A percentile compares a stretch with the other conserved stretches of the same genome.
Conservation (phyloP, 2,113 vertebrate species). For the Amazona guildingii region DNA sequence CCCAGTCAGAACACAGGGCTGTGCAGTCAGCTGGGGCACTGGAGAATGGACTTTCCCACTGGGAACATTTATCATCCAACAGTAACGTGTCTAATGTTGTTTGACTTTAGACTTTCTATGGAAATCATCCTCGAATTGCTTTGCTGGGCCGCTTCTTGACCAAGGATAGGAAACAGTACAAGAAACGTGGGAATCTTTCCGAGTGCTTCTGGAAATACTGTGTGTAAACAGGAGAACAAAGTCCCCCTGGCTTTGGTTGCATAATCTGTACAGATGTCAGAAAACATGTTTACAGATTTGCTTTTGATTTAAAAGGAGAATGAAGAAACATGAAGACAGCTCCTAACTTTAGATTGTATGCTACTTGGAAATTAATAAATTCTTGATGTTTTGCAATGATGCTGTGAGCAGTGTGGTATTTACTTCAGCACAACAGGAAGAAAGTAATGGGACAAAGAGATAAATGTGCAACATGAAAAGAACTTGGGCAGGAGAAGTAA, state of each 20-base stretch:
- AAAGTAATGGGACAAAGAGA: not conserved
- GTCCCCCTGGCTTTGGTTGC: not conserved
- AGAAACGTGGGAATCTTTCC: constrained; percentile 60
- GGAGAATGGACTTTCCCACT: accelerated
- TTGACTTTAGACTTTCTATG: constrained; percentile 42
- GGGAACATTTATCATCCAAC: not conserved
- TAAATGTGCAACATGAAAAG: not conserved
- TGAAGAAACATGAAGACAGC: not conserved
- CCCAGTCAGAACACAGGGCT: not conserved
- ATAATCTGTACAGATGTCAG: constrained; percentile 39
- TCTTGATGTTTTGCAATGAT: constrained; percentile 65
- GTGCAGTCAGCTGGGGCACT: not conserved
- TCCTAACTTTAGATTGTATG: not conserved
- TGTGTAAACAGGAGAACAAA: constrained; percentile 44
- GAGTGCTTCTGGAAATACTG: constrained; percentile 84
- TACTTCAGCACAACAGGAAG: not conserved
- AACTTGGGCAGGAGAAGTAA: not conserved
- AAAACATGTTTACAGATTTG: not conserved
- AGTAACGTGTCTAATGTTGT: not conserved
- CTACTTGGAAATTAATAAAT: constrained; percentile 67
- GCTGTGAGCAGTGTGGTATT: not conserved
- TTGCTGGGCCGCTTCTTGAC: constrained; percentile 58
- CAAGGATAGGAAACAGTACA: constrained; percentile 61
- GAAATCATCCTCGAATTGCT: constrained; percentile 38
- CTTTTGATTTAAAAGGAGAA: constrained; percentile 7